Percentiles rank a stretch among this genome's conserved stretches.
Evolutionary conservation across 2,888 invertebrate genomes (phyloP).

Genomic region (Hirtodrosophila alboralis): DNA sequence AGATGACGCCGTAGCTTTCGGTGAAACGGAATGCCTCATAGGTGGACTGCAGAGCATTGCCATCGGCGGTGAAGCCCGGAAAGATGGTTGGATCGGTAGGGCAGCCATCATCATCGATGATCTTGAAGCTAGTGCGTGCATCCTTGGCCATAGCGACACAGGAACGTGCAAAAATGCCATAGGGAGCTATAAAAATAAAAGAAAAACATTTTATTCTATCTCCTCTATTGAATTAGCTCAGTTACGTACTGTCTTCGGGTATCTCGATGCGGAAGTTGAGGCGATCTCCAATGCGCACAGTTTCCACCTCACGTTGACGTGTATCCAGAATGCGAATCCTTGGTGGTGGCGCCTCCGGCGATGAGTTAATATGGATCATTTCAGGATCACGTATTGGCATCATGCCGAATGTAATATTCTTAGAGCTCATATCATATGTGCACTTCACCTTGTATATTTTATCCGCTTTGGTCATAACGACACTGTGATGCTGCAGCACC

Average conservation of each 20-base stretch:
- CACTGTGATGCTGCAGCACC: slow-evolving; percentile 96
- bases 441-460: slow-evolving; percentile 98
- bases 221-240: background rate
- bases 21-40: slow-evolving; percentile 98
- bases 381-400: slow-evolving; percentile 98
- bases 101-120: slow-evolving; percentile 97
- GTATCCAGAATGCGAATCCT: slow-evolving; percentile 95
- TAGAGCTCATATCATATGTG: slow-evolving; percentile 97
- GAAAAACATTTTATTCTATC: background rate
- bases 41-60: slow-evolving; percentile 94
- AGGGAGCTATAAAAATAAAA: slow-evolving; percentile 89
- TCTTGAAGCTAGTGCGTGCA: slow-evolving; percentile 97
- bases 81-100: slow-evolving; percentile 97
- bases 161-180: slow-evolving; percentile 97
- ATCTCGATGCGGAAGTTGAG: slow-evolving; percentile 98
- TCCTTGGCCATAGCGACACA: slow-evolving; percentile 99
- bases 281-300: slow-evolving; percentile 96
- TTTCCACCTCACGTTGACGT: slow-evolving; percentile 94
- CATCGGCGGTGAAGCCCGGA: slow-evolving; percentile 95
- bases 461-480: slow-evolving; percentile 98
- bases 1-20: slow-evolving; percentile 97
- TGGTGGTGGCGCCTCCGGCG: slow-evolving; percentile 97
- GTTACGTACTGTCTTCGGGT: slow-evolving; percentile 94
- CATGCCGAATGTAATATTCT: slow-evolving; percentile 98
- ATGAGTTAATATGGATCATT: slow-evolving; percentile 97